Evolutionary conservation across 2,888 invertebrate genomes (phyloP).

Genomic region (Drepanosiphum platanoidis): DNA sequence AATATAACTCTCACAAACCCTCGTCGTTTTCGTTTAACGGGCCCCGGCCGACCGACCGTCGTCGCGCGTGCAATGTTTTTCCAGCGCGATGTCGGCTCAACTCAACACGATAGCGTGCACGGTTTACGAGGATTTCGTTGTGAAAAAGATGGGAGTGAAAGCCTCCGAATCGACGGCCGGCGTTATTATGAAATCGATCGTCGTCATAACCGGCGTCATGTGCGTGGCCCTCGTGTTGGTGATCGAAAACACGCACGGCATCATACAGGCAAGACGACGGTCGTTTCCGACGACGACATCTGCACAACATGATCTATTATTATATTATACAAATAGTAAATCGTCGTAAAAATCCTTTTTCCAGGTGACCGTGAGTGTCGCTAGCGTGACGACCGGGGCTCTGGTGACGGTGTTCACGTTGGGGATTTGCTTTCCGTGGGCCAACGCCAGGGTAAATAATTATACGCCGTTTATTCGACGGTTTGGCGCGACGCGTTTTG

Average conservation of each 20-base stretch:
- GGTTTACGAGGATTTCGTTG: conserved; percentile 80
- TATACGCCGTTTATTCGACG: too few species aligned
- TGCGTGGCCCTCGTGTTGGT: conserved; percentile 78
- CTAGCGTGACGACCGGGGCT: conserved; percentile 65
- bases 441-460: conserved; percentile 65
- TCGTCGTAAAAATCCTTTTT: neutral
- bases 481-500: too few species aligned
- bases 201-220: conserved; percentile 73
- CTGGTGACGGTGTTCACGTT: conserved; percentile 65
- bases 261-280: conserved; percentile 68
- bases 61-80: neutral
- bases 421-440: conserved; percentile 66
- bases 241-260: conserved; percentile 77
- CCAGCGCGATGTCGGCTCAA: conserved; percentile 81
- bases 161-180: conserved; percentile 74
- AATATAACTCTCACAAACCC: too few species aligned
- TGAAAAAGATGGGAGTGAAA: conserved; percentile 73
- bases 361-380: conserved; percentile 67
- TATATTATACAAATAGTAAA: neutral
- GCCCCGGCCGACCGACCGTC: too few species aligned
- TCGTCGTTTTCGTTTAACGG: too few species aligned
- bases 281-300: too few species aligned
- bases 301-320: neutral
- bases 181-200: conserved; percentile 76
- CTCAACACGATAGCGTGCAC: conserved; percentile 84